These are phyloP conservation scores for Andricus grossulariae DNA, from an alignment of 1,140 invertebrate species.

Conservation along the genomic window DNA sequence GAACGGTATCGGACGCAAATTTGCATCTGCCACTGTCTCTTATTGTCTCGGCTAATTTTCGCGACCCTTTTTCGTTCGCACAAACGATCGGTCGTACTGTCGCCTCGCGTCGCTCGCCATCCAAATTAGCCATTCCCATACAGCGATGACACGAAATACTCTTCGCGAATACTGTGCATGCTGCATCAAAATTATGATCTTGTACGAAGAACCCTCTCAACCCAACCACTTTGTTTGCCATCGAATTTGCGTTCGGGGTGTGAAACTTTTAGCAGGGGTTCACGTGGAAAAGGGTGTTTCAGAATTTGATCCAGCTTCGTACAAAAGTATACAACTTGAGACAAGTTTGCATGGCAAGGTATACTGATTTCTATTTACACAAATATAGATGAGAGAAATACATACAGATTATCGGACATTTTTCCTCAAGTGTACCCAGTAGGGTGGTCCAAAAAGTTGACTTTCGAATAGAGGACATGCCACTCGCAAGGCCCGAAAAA, in stretches of 20 bases:
- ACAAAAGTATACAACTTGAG: slow-evolving; percentile 4
- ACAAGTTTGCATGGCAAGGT: background rate
- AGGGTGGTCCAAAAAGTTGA: too few relatives aligned
- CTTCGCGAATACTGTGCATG: slow-evolving; percentile 35
- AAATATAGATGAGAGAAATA: too few relatives aligned
- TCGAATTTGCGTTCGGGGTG: slow-evolving; percentile 32
- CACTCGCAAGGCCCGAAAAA: too few relatives aligned
- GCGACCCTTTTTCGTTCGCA: slow-evolving; percentile 52
- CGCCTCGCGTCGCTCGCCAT: slow-evolving; percentile 31
- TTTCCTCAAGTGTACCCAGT: too few relatives aligned
- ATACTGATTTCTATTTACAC: too few relatives aligned
- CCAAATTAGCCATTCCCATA: slow-evolving; percentile 72
- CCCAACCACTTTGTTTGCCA: slow-evolving; percentile 33
- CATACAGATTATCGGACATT: too few relatives aligned
- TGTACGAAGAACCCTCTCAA: slow-evolving; percentile 23
- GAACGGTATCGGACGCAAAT: slow-evolving; percentile 60
- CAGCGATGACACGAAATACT: slow-evolving; percentile 42
- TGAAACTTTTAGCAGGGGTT: slow-evolving; percentile 10
- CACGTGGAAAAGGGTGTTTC: slow-evolving; percentile 19
- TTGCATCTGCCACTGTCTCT: slow-evolving; percentile 70
- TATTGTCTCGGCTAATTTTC: slow-evolving; percentile 74
- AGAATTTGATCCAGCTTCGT: slow-evolving; percentile 17
- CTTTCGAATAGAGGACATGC: too few relatives aligned
- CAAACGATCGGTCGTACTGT: slow-evolving; percentile 47
- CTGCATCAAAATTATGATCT: slow-evolving; percentile 27